Evolutionary conservation across 2,797 vertebrate genomes (phyloP).

Genomic region (Babyrousa celebensis): DNA sequence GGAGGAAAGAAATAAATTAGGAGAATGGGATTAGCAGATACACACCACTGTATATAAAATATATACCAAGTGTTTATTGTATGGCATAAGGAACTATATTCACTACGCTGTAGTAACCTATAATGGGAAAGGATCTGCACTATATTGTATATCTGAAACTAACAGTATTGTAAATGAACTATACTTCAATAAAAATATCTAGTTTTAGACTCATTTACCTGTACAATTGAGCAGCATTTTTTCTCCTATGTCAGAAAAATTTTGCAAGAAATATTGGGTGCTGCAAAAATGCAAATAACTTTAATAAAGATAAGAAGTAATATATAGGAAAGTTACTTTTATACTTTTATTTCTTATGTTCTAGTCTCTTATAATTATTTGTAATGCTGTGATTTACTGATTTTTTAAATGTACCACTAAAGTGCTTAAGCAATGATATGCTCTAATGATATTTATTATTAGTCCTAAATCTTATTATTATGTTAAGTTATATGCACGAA

Average conservation of each 20-base stretch:
- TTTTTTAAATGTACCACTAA: not conserved
- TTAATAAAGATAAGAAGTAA: not conserved
- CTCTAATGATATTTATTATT: not conserved
- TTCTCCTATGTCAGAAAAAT: not conserved
- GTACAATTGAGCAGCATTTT: not conserved
- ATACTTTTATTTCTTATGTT: slow-evolving; percentile 19
- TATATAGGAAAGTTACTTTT: not conserved
- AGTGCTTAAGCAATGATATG: not conserved
- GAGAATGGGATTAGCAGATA: not conserved
- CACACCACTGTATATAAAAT: not conserved
- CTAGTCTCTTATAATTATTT: not conserved
- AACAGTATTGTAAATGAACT: not conserved
- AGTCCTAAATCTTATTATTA: not conserved
- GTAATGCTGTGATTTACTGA: not conserved
- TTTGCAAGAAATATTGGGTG: not conserved
- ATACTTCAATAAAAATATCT: not conserved
- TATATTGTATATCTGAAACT: not conserved
- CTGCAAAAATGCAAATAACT: not conserved
- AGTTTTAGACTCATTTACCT: not conserved
- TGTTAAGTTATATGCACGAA: not conserved
- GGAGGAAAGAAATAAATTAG: no score
- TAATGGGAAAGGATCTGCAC: not conserved
- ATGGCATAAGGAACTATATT: not conserved
- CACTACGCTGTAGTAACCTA: no score
- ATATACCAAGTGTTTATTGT: not conserved